Conservation (phyloP, 2,888 invertebrate species). For the Lymantria monacha region DNA sequence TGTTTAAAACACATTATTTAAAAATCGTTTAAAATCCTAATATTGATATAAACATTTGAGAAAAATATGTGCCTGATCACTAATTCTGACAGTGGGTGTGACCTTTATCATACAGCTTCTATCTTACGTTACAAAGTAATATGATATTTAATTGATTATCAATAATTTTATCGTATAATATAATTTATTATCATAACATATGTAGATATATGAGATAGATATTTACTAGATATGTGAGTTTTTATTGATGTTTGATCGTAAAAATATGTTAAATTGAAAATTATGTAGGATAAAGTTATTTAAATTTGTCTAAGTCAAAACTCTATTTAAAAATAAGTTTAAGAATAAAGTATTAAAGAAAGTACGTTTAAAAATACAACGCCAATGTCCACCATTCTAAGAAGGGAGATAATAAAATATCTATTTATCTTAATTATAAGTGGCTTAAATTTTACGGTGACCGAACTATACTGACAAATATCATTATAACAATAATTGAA, state of each 20-base stretch:
- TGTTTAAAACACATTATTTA: too few species aligned
- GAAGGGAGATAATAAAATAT: constrained; percentile 14
- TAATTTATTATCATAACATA: constrained; percentile 23
- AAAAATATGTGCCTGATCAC: too few species aligned
- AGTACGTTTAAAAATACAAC: too few species aligned
- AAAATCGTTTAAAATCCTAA: too few species aligned
- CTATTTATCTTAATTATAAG: constrained; percentile 35
- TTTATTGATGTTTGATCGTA: constrained; percentile 19
- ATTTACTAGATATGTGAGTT: constrained; percentile 6
- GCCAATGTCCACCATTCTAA: too few species aligned
- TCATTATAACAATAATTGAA: constrained; percentile 67
- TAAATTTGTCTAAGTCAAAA: constrained; percentile 7
- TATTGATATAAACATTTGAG: too few species aligned
- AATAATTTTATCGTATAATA: constrained; percentile 20
- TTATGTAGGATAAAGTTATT: constrained; percentile 9
- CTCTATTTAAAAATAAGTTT: constrained; percentile 7
- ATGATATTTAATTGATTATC: constrained; percentile 17
- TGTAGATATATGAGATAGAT: neutral
- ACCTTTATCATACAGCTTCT: constrained; percentile 10
- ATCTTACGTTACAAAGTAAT: constrained; percentile 11
- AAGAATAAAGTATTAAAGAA: constrained; percentile 9
- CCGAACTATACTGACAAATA: constrained; percentile 46
- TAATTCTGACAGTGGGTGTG: too few species aligned
- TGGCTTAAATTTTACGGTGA: constrained; percentile 46
- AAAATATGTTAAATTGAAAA: constrained; percentile 20